These are phyloP conservation scores for Thereva unica DNA, from an alignment of 2,888 invertebrate genomes.

Conservation along the genomic window DNA sequence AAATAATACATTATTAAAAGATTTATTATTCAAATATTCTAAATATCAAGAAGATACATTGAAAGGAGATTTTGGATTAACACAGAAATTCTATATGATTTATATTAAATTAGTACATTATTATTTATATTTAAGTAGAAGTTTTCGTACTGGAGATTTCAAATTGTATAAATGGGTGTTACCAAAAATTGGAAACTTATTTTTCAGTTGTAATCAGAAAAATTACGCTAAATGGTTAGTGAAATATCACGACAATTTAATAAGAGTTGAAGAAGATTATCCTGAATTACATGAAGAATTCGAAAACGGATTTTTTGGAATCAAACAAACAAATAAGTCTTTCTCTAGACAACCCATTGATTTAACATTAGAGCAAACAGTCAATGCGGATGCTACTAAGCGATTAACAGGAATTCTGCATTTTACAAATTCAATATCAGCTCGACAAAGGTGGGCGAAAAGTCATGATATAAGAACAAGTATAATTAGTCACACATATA, in stretches of 20 bases:
- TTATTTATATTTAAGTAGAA: conserved; percentile 9
- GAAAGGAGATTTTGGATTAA: background rate
- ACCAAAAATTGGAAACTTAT: too few species aligned
- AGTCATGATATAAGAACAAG: conserved; percentile 34
- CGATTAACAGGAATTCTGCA: conserved; percentile 42
- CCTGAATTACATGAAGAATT: conserved; percentile 46
- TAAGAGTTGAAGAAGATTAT: conserved; percentile 48
- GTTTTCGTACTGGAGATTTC: conserved; percentile 36
- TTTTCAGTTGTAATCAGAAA: conserved; percentile 48
- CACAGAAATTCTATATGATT: background rate
- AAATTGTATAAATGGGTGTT: conserved; percentile 42
- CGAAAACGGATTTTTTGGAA: conserved; percentile 47
- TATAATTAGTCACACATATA: conserved; percentile 37
- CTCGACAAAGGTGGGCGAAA: too few species aligned
- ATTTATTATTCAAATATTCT: conserved; percentile 5
- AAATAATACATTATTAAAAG: too few species aligned
- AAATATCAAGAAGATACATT: background rate
- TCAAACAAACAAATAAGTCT: conserved; percentile 45
- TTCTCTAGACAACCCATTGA: too few species aligned
- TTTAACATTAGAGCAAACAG: conserved; percentile 20
- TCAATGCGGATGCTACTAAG: conserved; percentile 23
- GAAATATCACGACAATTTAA: conserved; percentile 48
- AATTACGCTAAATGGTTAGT: conserved; percentile 51
- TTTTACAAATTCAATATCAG: conserved; percentile 43
- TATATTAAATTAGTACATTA: conserved; percentile 8